Conservation (phyloP, 2,888 invertebrate species). For the Trilocha varians region DNA sequence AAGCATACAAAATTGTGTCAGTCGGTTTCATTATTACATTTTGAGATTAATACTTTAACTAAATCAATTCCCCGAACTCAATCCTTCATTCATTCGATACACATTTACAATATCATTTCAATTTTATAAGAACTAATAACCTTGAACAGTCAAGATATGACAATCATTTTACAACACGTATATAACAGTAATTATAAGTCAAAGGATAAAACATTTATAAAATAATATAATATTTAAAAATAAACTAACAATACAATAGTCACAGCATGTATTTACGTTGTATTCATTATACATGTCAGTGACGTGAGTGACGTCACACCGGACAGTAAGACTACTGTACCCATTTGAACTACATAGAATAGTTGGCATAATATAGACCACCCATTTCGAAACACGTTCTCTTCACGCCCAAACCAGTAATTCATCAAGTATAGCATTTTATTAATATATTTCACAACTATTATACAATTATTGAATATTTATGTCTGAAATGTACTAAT, state of each 20-base stretch:
- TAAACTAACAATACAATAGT: slow-evolving; percentile 57
- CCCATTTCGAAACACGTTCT: slow-evolving; percentile 15
- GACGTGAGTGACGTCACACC: slow-evolving; percentile 1
- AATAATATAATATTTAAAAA: slow-evolving; percentile 31
- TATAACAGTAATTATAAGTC: slow-evolving; percentile 45
- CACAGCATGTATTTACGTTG: slow-evolving; percentile 50
- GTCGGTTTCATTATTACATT: slow-evolving; percentile 14
- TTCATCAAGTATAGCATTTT: slow-evolving; percentile 7
- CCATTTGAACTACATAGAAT: slow-evolving; percentile 47
- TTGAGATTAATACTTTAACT: slow-evolving; percentile 30
- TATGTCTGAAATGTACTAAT: not conserved
- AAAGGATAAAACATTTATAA: slow-evolving; percentile 51
- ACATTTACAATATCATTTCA: slow-evolving; percentile 19
- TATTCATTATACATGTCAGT: slow-evolving; percentile 14
- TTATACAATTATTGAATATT: not conserved
- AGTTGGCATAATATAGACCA: slow-evolving; percentile 44
- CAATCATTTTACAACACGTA: slow-evolving; percentile 42
- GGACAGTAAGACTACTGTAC: slow-evolving; percentile 38
- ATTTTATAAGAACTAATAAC: slow-evolving; percentile 36
- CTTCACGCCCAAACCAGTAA: not conserved
- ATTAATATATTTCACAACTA: not conserved
- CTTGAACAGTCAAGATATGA: slow-evolving; percentile 56
- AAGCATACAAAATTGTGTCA: not conserved
- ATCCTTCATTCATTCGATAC: slow-evolving; percentile 19
- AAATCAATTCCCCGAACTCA: slow-evolving; percentile 61